These are phyloP conservation scores for Heterotilapia buettikoferi DNA, from an alignment of 2,113 vertebrate genomes.

Conservation along the genomic window DNA sequence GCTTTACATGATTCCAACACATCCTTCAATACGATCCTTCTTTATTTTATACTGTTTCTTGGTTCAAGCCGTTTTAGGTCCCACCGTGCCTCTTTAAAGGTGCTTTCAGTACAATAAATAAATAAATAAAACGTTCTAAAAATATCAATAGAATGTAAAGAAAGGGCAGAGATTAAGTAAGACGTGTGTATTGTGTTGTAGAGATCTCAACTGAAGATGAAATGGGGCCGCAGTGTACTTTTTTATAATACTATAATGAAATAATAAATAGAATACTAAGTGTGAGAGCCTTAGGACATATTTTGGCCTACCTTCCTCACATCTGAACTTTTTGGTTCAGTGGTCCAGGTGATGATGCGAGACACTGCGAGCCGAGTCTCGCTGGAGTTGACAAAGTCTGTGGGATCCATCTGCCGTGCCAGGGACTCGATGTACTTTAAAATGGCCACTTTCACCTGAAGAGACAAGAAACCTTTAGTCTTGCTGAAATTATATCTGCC, in stretches of 20 bases:
- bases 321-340: conserved; percentile 98
- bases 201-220: neutral
- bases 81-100: neutral
- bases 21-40: neutral
- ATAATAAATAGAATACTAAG: neutral
- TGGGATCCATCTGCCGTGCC: conserved; percentile 94
- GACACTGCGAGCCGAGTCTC: conserved; percentile 96
- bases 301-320: conserved; percentile 86
- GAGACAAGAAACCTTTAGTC: neutral
- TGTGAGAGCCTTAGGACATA: neutral
- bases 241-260: neutral
- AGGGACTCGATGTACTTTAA: conserved; percentile 95
- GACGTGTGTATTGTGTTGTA: neutral
- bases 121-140: neutral
- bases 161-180: neutral
- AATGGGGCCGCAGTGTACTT: neutral
- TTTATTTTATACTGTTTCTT: neutral
- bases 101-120: neutral
- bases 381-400: conserved; percentile 96
- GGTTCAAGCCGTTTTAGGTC: neutral
- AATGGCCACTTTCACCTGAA: conserved; percentile 96
- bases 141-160: neutral
- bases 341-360: conserved; percentile 99
- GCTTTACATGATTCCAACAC: neutral
- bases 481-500: neutral